Base-by-base conservation (phyloP, 1,140 invertebrate species). In the Lepidurus packardi region DNA sequence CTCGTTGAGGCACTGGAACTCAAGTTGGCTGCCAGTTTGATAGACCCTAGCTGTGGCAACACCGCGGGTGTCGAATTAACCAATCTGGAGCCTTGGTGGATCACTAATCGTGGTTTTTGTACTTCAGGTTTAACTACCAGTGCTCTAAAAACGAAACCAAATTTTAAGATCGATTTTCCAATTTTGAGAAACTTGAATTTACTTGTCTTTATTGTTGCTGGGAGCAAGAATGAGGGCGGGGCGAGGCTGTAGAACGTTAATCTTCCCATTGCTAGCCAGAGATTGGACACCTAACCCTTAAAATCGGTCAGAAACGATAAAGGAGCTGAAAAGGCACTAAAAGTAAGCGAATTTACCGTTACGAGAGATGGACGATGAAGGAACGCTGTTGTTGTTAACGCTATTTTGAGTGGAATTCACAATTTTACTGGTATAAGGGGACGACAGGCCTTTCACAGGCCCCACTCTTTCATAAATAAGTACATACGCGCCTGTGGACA, bases 401-500 rank as follows among this genome's bases (percentile, higher is more conserved):
- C n/a, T 41, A 76, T 24, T 44, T 42, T 41, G 43, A 21, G 16
- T 41, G 21, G 11, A 42, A 43, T 24, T 76, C 25, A 42, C 45
- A 24, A 16, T 43, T 76, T 76, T 76, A 42, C 21, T 65, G 77
- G 73, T 16, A 21, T 45, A 44, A 44, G 47, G 24, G 1, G 53
- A 73, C 47, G 73, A 34, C 42, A 41, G 53, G 9, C 43, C 83
- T 7, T 82, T 80, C n/a, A 84, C 83, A 21, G 85, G 82, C 44
- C 82, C 80, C 80, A 91, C 90, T 86, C 92, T 87, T 85, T 95
- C 93, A 84, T 95, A 96, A 80, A 96, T 92, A 88, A 96, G 92
- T 74, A 96, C 93, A 83, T 96, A 96, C 1, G 94, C 92, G 84
- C 94, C 93, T 16, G 92, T 92, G 81, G 89, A 91, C 21, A 94